Base-by-base conservation (phyloP, 2,113 vertebrate genomes). In the Prochilodus magdalenae region DNA sequence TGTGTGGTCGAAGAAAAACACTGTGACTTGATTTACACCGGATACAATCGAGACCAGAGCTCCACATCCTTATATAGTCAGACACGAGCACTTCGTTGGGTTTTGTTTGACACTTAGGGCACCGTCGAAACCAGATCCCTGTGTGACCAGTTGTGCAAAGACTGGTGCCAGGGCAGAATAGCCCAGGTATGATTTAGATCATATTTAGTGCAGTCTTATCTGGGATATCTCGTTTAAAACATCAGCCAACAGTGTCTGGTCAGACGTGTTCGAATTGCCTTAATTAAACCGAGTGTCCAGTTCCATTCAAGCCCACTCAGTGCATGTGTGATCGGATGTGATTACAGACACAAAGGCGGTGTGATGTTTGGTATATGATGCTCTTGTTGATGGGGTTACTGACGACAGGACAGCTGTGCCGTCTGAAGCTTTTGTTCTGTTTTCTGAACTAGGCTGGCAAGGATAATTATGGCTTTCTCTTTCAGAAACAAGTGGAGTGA, bases 241-340 rank as follows among this genome's bases (percentile, higher is more conserved):
- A 82, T 82, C 71, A 79, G 82, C 82, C 30, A 82, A 59, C 62
- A 0, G 0, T 22, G 49, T 24, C 30, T 27, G 44, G 22, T 70
- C 62, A 62, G 53, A 53, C 57, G 69, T 24, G 27, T 82, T 55
- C 75, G 29, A 71, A 47, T 59, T n/a, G 62, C 66, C 76, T 71
- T 60, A 75, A 82, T 85, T 79, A 85, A 67, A 63, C 26, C 1
- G 40, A 18, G 33, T 51, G n/a, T 62, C n/a, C 57, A 24, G 53
- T 82, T 66, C 60, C 57, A 78, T 73, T 74, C 13, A 29, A 27
- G 36, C 47, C 57, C 51, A 47, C 80, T 55, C 49, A 22, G 36
- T 59, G n/a, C 59, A 27, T 36, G 79, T 81, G 33, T 74, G 75
- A 74, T 78, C 49, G 73, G 22, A 67, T 18, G 24, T 49, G 14